Conservation (phyloP, 2,888 invertebrate species). For the Macrosoma leucophasiata region DNA sequence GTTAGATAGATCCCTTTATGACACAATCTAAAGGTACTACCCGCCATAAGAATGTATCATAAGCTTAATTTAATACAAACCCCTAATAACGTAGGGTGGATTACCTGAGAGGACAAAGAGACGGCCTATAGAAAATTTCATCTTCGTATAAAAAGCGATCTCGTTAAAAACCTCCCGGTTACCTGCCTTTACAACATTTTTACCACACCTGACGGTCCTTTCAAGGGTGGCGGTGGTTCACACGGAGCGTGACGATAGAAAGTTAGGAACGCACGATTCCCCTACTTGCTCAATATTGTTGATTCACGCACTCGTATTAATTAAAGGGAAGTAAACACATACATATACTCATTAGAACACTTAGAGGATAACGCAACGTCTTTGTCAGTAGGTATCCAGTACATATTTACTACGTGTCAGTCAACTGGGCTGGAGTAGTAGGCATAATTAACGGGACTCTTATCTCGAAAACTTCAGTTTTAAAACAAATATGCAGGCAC, state of each 20-base stretch:
- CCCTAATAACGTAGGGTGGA: too few species aligned
- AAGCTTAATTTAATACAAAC: too few species aligned
- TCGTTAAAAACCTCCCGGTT: too few species aligned
- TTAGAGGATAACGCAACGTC: slow-evolving; percentile 28
- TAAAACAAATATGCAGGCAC: slow-evolving; percentile 27
- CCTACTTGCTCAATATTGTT: slow-evolving; percentile 38
- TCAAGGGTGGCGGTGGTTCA: slow-evolving; percentile 31
- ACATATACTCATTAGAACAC: slow-evolving; percentile 30
- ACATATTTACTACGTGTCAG: slow-evolving; percentile 25
- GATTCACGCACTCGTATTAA: slow-evolving; percentile 44
- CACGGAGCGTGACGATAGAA: slow-evolving; percentile 47
- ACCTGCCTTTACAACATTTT: slow-evolving; percentile 15
- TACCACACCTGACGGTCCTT: slow-evolving; percentile 37
- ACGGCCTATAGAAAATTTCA: too few species aligned
- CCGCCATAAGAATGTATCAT: too few species aligned
- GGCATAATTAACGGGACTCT: slow-evolving; percentile 35
- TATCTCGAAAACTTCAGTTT: slow-evolving; percentile 26
- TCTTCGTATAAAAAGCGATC: too few species aligned
- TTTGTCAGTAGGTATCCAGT: slow-evolving; percentile 14
- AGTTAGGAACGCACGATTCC: slow-evolving; percentile 40
- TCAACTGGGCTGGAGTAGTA: slow-evolving; percentile 28
- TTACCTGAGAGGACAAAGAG: too few species aligned
- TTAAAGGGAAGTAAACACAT: slow-evolving; percentile 41
- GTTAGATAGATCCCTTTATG: too few species aligned
- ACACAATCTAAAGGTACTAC: not conserved